Base-by-base conservation (phyloP, 2,888 invertebrate species). In the Phlogophora meticulosa region DNA sequence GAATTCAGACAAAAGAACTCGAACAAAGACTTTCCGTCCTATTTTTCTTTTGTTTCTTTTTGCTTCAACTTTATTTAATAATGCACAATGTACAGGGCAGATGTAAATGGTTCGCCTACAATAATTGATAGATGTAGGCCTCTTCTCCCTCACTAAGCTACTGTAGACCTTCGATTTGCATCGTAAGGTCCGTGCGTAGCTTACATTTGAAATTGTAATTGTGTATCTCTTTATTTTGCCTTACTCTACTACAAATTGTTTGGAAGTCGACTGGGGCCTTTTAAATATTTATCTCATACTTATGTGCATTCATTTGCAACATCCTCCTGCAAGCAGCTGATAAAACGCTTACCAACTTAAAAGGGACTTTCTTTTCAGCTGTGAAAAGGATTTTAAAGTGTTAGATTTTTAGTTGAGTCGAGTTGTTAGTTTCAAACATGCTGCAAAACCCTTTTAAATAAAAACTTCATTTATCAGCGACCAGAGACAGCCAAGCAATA, bases 121-220 rank as follows among this genome's bases (percentile, higher is more conserved):
- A 61, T 74, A 63, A 69, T 78, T 69, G 49, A 74, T 74, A 74
- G 63, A 48, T 45, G 36, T 45, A 56, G 51, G 49, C 43, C 34
- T 58, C 51, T 56, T 52, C 28, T 51, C 24, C 13, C 13, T 49
- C n/a, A 7, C 34, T 64, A 66, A 66, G 65, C 51, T 68, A 42
- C 53, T 55, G 36, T 9, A 49, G 63, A 34, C 73, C 51, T 56
- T 65, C 65, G 56, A 85, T 85, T 84, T 84, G 77, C 85, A 85
- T 81, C 60, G 63, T 48, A 79, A 79, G 74, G 66, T 65, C 69
- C 56, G 53, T 68, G 60, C 67, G 58, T 56, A 67, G 66, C 73
- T 65, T 56, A 59, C 63, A 83, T 85, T 83, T 85, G 76, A 83
- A 84, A 82, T 82, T 83, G 78, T 79, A 85, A 84, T 85, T 74